These are phyloP conservation scores for Ctena decussata DNA, from an alignment of 2,888 invertebrate species.

Conservation along the genomic window DNA sequence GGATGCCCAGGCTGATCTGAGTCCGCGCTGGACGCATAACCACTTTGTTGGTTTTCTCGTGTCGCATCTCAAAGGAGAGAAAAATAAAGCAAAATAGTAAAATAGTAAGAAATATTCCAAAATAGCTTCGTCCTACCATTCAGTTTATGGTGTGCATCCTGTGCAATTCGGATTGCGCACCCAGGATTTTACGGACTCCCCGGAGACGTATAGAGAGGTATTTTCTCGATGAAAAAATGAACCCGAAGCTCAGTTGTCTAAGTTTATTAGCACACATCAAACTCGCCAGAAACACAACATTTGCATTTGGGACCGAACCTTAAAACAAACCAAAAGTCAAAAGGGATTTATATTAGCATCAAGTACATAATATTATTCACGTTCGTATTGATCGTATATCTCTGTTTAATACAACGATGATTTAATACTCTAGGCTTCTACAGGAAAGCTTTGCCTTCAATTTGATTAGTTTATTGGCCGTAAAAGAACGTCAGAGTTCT, in stretches of 20 bases:
- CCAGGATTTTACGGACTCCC: background rate
- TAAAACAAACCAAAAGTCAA: constrained; percentile 54
- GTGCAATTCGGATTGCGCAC: background rate
- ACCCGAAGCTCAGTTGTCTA: background rate
- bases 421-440: background rate
- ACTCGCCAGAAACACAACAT: constrained; percentile 34
- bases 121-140: too few relatives aligned
- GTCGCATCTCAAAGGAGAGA: too few relatives aligned
- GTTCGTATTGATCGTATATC: constrained; percentile 22
- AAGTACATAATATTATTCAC: constrained; percentile 63
- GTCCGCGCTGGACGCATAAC: too few relatives aligned
- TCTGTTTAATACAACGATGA: constrained; percentile 16
- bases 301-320: constrained; percentile 46
- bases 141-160: background rate
- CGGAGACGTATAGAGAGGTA: background rate
- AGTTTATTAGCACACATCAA: constrained; percentile 12
- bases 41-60: too few relatives aligned
- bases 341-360: constrained; percentile 48
- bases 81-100: too few relatives aligned
- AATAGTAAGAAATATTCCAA: too few relatives aligned
- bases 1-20: too few relatives aligned
- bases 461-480: constrained; percentile 1
- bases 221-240: background rate
- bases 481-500: background rate
- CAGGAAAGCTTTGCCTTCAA: background rate